Evolutionary conservation across 2,888 invertebrate genomes (phyloP).

Genomic region (Tuberolachnus salignus): DNA sequence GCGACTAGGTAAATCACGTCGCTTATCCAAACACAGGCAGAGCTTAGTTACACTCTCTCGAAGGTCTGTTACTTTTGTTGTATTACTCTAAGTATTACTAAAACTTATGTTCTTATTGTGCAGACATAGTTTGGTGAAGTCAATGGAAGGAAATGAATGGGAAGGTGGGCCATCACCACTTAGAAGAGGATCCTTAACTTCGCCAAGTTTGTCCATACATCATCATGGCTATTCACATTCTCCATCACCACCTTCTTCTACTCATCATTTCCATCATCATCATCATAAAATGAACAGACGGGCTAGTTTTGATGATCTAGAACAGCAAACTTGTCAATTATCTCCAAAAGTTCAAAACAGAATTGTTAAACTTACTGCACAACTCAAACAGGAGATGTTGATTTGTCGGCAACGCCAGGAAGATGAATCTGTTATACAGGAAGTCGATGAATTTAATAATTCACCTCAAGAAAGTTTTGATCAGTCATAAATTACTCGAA

Average conservation of each 20-base stretch:
- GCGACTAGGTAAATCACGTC: conserved; percentile 71
- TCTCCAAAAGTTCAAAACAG: conserved; percentile 82
- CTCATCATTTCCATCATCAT: conserved; percentile 53
- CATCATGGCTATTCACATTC: conserved; percentile 60
- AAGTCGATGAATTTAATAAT: conserved; percentile 65
- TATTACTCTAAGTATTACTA: background rate
- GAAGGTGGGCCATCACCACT: conserved; percentile 74
- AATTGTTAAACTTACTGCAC: conserved; percentile 76
- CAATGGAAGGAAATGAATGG: conserved; percentile 73
- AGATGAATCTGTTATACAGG: conserved; percentile 73
- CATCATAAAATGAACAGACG: conserved; percentile 68
- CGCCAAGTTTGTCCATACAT: conserved; percentile 59
- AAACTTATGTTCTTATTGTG: background rate
- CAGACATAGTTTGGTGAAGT: conserved; percentile 79
- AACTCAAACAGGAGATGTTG: conserved; percentile 69
- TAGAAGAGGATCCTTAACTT: conserved; percentile 65
- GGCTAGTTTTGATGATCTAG: conserved; percentile 80
- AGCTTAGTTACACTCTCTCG: conserved; percentile 82
- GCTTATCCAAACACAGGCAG: conserved; percentile 82
- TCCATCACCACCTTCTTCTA: conserved; percentile 61
- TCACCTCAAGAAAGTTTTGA: conserved; percentile 54
- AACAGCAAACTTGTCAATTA: conserved; percentile 79
- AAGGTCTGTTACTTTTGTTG: conserved; percentile 64
- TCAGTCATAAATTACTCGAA: conserved; percentile 23
- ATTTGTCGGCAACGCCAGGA: conserved; percentile 70